These are phyloP conservation scores for Paradoxurus hermaphroditus DNA, from an alignment of 2,113 vertebrate species.

Conservation along the genomic window DNA sequence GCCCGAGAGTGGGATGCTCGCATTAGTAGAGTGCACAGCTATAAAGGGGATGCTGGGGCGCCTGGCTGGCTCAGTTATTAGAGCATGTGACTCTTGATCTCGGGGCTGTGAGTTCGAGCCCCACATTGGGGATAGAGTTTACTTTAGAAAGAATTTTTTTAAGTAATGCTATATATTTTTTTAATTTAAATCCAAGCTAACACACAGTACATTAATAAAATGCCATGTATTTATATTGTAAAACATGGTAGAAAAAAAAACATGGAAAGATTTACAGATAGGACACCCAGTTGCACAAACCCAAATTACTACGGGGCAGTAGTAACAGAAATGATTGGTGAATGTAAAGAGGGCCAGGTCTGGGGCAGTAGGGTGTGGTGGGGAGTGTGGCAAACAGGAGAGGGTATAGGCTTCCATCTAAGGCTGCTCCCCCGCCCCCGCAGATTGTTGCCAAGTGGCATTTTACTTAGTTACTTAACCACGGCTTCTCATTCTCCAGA, in stretches of 20 bases:
- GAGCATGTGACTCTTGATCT: background rate
- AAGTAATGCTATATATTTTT: background rate
- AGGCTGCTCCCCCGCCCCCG: background rate
- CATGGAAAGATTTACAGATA: background rate
- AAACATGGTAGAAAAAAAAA: background rate
- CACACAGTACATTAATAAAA: background rate
- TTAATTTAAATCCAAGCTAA: no score
- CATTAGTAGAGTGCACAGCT: background rate
- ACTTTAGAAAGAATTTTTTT: background rate
- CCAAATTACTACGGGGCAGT: background rate
- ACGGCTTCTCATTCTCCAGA: background rate
- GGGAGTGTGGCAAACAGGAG: background rate
- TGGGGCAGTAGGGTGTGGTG: background rate
- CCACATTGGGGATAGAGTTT: background rate
- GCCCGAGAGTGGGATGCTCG: no score
- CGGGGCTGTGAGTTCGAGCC: background rate
- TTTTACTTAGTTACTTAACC: background rate
- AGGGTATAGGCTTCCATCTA: no score
- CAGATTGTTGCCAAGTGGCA: background rate
- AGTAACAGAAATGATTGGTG: background rate
- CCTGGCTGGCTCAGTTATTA: background rate
- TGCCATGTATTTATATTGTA: background rate
- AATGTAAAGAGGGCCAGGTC: background rate
- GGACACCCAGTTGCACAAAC: background rate
- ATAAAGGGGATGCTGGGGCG: background rate